A percentile compares a stretch with the other conserved stretches of the same genome.
These are phyloP conservation scores for Eupsittula cactorum DNA, from an alignment of 2,113 vertebrate genomes.

Conservation along the genomic window DNA sequence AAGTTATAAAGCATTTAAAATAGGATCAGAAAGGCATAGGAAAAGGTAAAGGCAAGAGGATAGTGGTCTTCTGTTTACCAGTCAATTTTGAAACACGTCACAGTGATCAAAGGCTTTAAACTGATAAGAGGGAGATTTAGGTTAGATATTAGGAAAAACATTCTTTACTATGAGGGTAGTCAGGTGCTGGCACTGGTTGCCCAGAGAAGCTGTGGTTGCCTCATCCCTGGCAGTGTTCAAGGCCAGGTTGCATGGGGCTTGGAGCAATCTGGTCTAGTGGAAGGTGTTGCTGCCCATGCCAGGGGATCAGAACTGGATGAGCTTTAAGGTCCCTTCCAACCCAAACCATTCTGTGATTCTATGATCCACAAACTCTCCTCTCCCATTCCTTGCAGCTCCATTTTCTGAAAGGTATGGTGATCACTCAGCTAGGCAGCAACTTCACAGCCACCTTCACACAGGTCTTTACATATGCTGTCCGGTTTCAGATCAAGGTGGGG, in stretches of 20 bases:
- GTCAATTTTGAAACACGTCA: not conserved
- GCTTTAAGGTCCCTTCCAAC: not conserved
- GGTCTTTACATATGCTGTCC: not conserved
- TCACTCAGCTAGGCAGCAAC: not conserved
- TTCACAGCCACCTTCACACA: not conserved
- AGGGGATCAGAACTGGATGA: not conserved
- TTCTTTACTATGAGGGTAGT: not conserved
- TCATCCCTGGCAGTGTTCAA: not conserved
- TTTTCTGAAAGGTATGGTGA: accelerated
- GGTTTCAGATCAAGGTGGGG: accelerated
- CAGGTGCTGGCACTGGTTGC: not conserved
- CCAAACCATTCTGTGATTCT: not conserved
- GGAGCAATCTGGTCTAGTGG: not conserved
- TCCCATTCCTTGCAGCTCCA: not conserved
- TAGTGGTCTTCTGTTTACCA: not conserved
- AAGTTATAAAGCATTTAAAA: not conserved
- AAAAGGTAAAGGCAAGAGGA: not conserved
- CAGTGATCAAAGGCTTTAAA: not conserved
- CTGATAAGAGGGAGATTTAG: not conserved
- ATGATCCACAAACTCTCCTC: not conserved
- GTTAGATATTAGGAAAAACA: not conserved
- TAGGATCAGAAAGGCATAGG: not conserved
- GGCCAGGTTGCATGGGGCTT: not conserved
- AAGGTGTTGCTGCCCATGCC: not conserved
- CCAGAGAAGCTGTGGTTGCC: not conserved